Conservation (phyloP, 2,113 vertebrate genomes). For the Origma solitaria region DNA sequence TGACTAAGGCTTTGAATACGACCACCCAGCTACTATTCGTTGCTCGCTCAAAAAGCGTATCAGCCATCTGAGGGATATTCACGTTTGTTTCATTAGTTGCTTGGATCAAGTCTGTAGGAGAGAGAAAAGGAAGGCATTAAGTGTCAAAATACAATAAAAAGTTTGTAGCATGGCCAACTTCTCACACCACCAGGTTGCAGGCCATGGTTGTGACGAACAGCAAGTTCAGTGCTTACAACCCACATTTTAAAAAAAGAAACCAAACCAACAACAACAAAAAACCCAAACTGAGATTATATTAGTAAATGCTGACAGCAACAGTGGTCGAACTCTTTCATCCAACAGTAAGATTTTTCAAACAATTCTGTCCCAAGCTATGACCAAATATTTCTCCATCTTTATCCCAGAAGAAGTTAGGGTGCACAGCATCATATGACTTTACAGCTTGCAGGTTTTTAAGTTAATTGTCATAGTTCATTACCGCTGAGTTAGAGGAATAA, state of each 20-base stretch:
- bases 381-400: neutral
- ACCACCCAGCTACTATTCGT: conserved; percentile 99
- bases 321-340: neutral
- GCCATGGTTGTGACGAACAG: neutral
- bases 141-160: neutral
- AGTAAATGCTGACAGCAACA: neutral
- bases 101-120: conserved; percentile 89
- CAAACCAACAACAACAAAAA: neutral
- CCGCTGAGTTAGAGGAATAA: neutral
- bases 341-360: neutral
- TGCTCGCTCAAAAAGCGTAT: conserved; percentile 94
- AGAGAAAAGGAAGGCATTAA: neutral
- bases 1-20: conserved; percentile 97
- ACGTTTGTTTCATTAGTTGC: conserved; percentile 99
- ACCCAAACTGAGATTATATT: neutral
- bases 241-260: neutral
- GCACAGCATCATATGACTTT: neutral
- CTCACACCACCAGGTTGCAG: neutral
- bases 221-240: neutral
- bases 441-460: neutral
- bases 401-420: neutral
- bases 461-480: neutral
- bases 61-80: conserved; percentile 97
- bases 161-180: neutral
- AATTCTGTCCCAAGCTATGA: neutral